phyloP scores from a whole-genome alignment of 2,888 invertebrate genomes.

The Nomada ruficornis region DNA sequence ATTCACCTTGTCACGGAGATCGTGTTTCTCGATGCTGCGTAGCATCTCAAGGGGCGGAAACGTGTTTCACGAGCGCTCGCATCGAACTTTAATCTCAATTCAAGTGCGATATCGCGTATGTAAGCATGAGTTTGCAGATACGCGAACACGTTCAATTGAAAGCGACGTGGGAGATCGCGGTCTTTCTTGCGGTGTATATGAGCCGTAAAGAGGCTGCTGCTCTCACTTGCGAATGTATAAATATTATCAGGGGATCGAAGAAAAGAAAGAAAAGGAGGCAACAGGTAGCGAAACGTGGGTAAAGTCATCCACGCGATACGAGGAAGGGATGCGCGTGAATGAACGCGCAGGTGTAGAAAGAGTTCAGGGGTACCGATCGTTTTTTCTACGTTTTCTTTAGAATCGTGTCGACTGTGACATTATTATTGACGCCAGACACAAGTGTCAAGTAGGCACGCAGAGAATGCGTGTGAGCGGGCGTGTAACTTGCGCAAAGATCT shows the following conservation, averaged over 20 bases:
- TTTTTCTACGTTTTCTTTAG: not conserved
- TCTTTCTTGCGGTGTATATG: not conserved
- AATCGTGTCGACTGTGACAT: not conserved
- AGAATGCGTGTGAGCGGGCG: slow-evolving; percentile 29
- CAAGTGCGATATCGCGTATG: slow-evolving; percentile 16
- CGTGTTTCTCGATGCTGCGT: not conserved
- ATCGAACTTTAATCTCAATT: slow-evolving; percentile 48
- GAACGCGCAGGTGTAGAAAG: slow-evolving; percentile 32
- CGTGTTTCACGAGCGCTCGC: not conserved
- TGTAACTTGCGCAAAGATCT: slow-evolving; percentile 1
- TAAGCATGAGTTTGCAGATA: not conserved
- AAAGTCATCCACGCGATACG: slow-evolving; percentile 19
- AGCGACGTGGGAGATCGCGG: slow-evolving; percentile 27
- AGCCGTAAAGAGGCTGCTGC: slow-evolving; percentile 5
- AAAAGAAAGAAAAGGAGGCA: slow-evolving; percentile 55
- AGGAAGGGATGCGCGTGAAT: slow-evolving; percentile 12
- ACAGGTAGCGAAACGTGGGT: slow-evolving; percentile 59
- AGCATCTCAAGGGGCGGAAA: slow-evolving; percentile 9
- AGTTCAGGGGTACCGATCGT: too few relatives aligned
- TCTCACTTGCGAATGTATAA: slow-evolving; percentile 51
- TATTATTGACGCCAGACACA: not conserved
- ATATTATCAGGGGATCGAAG: slow-evolving; percentile 39
- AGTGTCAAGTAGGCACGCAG: slow-evolving; percentile 23
- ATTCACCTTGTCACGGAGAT: slow-evolving; percentile 17
- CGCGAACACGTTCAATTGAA: slow-evolving; percentile 10